phyloP scores from a whole-genome alignment of 2,888 invertebrate species.

The Bursaphelenchus okinawaensis region DNA sequence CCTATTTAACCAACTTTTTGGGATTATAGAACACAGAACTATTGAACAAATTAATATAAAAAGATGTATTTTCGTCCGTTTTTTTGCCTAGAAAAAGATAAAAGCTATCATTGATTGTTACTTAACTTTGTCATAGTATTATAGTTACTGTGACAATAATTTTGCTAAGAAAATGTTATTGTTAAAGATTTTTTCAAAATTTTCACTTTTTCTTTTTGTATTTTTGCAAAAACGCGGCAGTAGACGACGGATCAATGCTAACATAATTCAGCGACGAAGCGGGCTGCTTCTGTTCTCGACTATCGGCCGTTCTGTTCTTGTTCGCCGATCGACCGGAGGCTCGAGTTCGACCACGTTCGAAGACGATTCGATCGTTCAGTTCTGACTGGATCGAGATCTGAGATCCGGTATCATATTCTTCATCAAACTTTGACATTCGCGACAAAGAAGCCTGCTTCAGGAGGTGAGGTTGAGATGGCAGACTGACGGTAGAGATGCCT shows the following conservation, averaged over 20 bases:
- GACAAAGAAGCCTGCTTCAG: neutral
- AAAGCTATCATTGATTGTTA: too few species aligned
- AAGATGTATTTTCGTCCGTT: too few species aligned
- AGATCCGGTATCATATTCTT: neutral
- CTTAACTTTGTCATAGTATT: too few species aligned
- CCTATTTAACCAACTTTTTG: too few species aligned
- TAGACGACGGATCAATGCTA: conserved; percentile 4
- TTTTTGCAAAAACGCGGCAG: neutral
- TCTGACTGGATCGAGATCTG: conserved; percentile 25
- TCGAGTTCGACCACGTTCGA: conserved; percentile 24
- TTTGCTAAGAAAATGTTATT: too few species aligned
- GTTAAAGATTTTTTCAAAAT: too few species aligned
- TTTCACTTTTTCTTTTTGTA: neutral
- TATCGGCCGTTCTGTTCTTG: neutral
- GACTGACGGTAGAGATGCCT: conserved; percentile 11
- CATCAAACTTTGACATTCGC: neutral
- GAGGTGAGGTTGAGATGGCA: neutral
- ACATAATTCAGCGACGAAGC: conserved; percentile 11
- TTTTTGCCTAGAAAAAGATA: too few species aligned
- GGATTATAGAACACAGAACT: too few species aligned
- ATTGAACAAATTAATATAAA: too few species aligned
- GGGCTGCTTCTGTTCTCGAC: neutral
- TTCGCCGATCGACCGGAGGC: conserved; percentile 18
- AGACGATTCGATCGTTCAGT: conserved; percentile 25
- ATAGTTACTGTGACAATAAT: too few species aligned